phyloP scores from a whole-genome alignment of 2,888 invertebrate genomes.

The Clivina fossor region DNA sequence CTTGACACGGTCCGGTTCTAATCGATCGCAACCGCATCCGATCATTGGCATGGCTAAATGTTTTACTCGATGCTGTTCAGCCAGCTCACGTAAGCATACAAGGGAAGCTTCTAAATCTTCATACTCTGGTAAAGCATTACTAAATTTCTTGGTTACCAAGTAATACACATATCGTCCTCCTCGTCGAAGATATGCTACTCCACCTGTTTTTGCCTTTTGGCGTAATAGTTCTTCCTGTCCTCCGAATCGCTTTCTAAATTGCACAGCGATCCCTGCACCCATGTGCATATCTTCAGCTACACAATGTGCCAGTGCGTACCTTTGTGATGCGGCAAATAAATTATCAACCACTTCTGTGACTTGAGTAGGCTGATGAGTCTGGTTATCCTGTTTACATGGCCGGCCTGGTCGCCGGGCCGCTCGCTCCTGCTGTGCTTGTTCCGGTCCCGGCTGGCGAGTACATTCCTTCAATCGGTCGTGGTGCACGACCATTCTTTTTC shows the following conservation, averaged over 20 bases:
- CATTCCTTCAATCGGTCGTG: neutral
- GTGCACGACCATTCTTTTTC: neutral
- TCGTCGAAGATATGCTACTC: neutral
- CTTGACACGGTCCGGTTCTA: neutral
- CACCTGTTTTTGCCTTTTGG: neutral
- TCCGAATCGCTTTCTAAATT: neutral
- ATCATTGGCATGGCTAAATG: conserved; percentile 10
- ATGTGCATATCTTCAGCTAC: neutral
- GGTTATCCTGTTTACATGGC: neutral
- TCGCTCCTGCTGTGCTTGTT: neutral
- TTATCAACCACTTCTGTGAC: neutral
- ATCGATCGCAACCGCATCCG: neutral
- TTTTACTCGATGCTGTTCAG: neutral
- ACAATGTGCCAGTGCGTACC: neutral
- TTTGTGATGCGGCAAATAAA: neutral
- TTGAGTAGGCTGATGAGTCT: neutral
- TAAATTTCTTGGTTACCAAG: neutral
- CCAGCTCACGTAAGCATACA: neutral
- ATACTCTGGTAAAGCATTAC: neutral
- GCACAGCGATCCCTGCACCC: neutral
- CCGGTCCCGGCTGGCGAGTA: neutral
- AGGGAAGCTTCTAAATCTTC: neutral
- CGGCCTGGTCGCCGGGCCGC: neutral
- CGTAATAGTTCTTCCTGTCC: neutral
- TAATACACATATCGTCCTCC: neutral